phyloP scores from a whole-genome alignment of 2,888 invertebrate species.

The Melipona bicolor region DNA sequence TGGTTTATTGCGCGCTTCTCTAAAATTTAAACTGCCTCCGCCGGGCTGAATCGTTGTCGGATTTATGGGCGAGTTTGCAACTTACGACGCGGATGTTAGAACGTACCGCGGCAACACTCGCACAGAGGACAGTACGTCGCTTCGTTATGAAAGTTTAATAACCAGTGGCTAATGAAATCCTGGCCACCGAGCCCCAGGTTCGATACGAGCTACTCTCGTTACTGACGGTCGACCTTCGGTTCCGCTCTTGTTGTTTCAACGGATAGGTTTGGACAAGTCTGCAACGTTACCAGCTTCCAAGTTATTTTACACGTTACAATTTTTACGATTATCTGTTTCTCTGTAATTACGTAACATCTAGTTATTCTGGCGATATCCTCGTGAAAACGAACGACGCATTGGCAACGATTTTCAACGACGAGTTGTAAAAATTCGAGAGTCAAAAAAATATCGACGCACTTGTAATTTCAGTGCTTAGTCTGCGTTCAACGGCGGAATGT shows the following conservation, averaged over 20 bases:
- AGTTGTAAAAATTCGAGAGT: background rate
- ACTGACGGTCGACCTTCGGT: background rate
- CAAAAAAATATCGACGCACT: too few relatives aligned
- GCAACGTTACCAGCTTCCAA: too few relatives aligned
- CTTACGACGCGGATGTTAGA: slow-evolving; percentile 23
- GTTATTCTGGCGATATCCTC: too few relatives aligned
- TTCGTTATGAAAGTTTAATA: slow-evolving; percentile 36
- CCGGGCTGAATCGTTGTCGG: slow-evolving; percentile 22
- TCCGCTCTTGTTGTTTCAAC: background rate
- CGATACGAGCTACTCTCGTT: background rate
- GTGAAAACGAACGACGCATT: too few relatives aligned
- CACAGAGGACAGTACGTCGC: background rate
- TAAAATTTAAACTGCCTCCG: slow-evolving; percentile 41
- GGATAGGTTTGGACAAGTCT: too few relatives aligned
- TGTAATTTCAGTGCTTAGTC: too few relatives aligned
- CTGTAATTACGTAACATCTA: too few relatives aligned
- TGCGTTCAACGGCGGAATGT: too few relatives aligned
- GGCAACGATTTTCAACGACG: too few relatives aligned
- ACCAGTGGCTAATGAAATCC: slow-evolving; percentile 37
- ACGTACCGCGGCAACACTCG: background rate
- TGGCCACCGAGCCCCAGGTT: background rate
- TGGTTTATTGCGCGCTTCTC: slow-evolving; percentile 33
- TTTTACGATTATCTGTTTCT: too few relatives aligned
- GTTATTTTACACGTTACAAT: too few relatives aligned
- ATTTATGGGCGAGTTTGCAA: slow-evolving; percentile 29